Percentiles rank a stretch among this genome's conserved stretches.
Evolutionary conservation across 2,797 vertebrate species (phyloP).

Genomic region (Euthynnus affinis): DNA sequence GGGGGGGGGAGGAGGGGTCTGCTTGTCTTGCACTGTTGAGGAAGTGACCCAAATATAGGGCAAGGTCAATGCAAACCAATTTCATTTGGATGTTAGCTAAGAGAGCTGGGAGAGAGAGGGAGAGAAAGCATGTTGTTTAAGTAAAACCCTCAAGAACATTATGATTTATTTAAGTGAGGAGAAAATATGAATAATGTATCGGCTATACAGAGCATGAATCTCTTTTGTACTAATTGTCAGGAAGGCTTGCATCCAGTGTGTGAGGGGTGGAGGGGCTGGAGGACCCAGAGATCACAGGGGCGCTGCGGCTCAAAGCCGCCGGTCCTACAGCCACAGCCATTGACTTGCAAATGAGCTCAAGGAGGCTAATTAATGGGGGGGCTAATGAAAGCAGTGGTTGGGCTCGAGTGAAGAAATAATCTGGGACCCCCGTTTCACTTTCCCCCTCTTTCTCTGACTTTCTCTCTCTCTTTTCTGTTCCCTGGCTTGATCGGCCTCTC

Average conservation of each 20-base stretch:
- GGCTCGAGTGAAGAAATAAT: slow-evolving; percentile 91
- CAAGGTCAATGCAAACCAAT: slow-evolving; percentile 76
- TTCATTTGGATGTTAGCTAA: slow-evolving; percentile 58
- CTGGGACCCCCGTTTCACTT: slow-evolving; percentile 80
- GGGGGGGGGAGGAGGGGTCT: not conserved
- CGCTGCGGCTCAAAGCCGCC: slow-evolving; percentile 92
- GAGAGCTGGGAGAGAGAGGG: slow-evolving; percentile 44
- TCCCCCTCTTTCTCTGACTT: slow-evolving; percentile 53
- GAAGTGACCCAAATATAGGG: slow-evolving; percentile 62
- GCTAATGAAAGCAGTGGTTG: slow-evolving; percentile 95
- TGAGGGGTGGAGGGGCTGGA: slow-evolving; percentile 88
- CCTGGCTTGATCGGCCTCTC: slow-evolving; percentile 45
- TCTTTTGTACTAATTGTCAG: slow-evolving; percentile 97
- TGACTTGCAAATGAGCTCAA: slow-evolving; percentile 99
- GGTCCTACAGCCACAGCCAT: slow-evolving; percentile 95
- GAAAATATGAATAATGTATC: slow-evolving; percentile 93
- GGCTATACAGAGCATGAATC: slow-evolving; percentile 90
- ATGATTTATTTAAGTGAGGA: slow-evolving; percentile 92
- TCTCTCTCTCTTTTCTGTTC: slow-evolving; percentile 36
- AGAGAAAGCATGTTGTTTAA: slow-evolving; percentile 82
- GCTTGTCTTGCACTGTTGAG: slow-evolving; percentile 31
- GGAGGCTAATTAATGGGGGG: slow-evolving; percentile 97
- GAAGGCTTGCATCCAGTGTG: slow-evolving; percentile 86
- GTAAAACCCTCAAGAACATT: slow-evolving; percentile 89
- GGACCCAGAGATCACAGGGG: slow-evolving; percentile 95